These are phyloP conservation scores for Heliothis virescens DNA, from an alignment of 1,140 invertebrate genomes.

Conservation along the genomic window DNA sequence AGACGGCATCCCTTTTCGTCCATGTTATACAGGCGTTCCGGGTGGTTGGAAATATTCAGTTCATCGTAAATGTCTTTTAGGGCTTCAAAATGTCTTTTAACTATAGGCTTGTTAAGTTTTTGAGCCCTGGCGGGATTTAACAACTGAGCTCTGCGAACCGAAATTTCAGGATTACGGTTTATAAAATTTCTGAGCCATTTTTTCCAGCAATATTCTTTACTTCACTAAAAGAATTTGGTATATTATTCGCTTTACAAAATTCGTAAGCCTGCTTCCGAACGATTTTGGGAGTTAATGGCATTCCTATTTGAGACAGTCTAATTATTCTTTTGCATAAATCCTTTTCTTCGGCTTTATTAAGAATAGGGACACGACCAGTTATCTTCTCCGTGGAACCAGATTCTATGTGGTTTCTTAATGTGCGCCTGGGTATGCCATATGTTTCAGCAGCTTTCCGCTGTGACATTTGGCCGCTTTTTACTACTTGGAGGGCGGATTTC, in stretches of 20 bases:
- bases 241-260: conserved; percentile 55
- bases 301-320: not conserved
- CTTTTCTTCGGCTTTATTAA: no score
- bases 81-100: conserved; percentile 66
- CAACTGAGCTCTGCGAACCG: conserved; percentile 65
- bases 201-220: conserved; percentile 54
- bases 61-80: conserved; percentile 60
- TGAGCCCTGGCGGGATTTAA: conserved; percentile 74
- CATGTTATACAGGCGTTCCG: conserved; percentile 76
- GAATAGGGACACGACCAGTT: no score
- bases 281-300: conserved; percentile 57
- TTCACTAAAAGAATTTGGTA: conserved; percentile 59
- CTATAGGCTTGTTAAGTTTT: conserved; percentile 72
- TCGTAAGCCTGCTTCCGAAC: conserved; percentile 53
- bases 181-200: conserved; percentile 63
- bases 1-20: conserved; percentile 81
- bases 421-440: no score
- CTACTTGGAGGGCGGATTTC: no score
- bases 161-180: conserved; percentile 58
- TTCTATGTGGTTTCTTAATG: no score
- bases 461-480: no score
- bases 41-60: conserved; percentile 63
- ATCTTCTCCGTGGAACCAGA: no score
- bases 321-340: no score
- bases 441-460: no score